phyloP scores from a whole-genome alignment of 2,797 vertebrate species.

The Chlorospingus flavigularis region DNA sequence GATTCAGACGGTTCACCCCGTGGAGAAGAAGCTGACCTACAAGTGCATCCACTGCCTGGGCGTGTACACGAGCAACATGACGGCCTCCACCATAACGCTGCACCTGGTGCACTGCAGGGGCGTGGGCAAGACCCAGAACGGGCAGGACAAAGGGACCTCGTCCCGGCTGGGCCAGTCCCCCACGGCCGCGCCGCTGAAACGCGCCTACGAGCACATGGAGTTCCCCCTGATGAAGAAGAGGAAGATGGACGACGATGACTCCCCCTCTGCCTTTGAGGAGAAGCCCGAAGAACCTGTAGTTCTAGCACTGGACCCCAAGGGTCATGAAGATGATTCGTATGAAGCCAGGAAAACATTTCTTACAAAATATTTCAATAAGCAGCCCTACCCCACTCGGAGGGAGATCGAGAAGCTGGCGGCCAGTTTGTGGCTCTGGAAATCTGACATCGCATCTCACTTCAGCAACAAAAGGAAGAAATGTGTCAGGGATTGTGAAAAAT shows the following conservation, averaged over 20 bases:
- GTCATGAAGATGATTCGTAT: constrained; percentile 91
- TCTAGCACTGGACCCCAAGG: constrained; percentile 92
- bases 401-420: constrained; percentile 94
- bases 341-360: constrained; percentile 94
- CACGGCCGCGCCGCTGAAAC: constrained; percentile 81
- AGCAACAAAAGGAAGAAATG: constrained; percentile 91
- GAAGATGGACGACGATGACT: constrained; percentile 80
- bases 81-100: constrained; percentile 95
- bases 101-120: constrained; percentile 97
- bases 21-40: constrained; percentile 98
- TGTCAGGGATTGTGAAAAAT: constrained; percentile 86
- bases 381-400: constrained; percentile 88
- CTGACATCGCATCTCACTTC: constrained; percentile 95
- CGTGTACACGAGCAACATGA: constrained; percentile 99
- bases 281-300: constrained; percentile 88
- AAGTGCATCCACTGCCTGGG: constrained; percentile 98
- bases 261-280: constrained; percentile 81
- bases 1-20: constrained; percentile 95
- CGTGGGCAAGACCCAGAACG: constrained; percentile 94
- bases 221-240: constrained; percentile 86
- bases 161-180: constrained; percentile 82
- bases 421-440: constrained; percentile 97
- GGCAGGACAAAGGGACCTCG: constrained; percentile 86
- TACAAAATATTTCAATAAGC: constrained; percentile 90
- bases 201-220: constrained; percentile 84